phyloP scores from a whole-genome alignment of 2,113 vertebrate species.

The Ictalurus punctatus region DNA sequence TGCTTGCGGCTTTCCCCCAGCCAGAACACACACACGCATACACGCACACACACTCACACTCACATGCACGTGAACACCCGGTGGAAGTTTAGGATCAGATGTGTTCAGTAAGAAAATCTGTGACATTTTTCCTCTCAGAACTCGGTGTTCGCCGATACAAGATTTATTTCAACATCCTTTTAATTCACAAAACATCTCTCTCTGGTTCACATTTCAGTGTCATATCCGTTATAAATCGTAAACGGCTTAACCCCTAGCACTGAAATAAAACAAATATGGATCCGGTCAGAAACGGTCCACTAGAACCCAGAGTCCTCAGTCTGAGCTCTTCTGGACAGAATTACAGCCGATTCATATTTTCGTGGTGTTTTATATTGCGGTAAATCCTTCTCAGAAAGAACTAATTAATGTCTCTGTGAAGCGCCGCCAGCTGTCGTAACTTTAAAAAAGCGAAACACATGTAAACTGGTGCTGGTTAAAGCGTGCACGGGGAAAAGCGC shows the following conservation, averaged over 20 bases:
- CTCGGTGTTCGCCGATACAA: background rate
- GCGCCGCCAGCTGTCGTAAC: constrained; percentile 43
- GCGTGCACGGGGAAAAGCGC: background rate
- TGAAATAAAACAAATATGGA: constrained; percentile 7
- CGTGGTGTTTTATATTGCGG: constrained; percentile 35
- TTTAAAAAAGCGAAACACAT: constrained; percentile 43
- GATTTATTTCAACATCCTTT: constrained; percentile 5
- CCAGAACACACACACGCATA: constrained; percentile 10
- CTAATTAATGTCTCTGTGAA: constrained; percentile 33
- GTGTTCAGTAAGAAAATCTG: background rate
- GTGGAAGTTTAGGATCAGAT: background rate
- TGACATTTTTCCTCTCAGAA: background rate
- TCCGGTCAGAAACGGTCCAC: background rate
- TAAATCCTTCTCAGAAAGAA: constrained; percentile 28
- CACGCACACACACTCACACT: background rate
- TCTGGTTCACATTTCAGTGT: background rate
- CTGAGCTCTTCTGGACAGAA: constrained; percentile 26
- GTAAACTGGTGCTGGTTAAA: constrained; percentile 36
- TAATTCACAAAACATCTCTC: constrained; percentile 19
- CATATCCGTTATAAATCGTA: constrained; percentile 7
- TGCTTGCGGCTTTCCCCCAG: constrained; percentile 11
- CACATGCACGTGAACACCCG: background rate
- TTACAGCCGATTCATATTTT: constrained; percentile 38
- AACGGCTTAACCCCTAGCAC: background rate
- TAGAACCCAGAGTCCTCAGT: background rate